phyloP scores from a whole-genome alignment of 2,113 vertebrate genomes.

The Gymnocephalus cernua region DNA sequence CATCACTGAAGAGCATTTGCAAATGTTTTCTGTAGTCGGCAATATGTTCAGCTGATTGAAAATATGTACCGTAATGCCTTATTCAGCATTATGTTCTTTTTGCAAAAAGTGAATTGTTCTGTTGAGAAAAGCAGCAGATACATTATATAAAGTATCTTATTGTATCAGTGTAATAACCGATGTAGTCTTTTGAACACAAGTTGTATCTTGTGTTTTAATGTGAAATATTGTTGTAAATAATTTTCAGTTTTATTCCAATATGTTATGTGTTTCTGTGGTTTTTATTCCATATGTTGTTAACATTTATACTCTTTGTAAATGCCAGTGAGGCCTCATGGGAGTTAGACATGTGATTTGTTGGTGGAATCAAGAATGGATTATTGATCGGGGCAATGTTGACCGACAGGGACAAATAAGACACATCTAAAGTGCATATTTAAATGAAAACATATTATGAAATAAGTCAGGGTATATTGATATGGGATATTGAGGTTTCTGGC shows the following conservation, averaged over 20 bases:
- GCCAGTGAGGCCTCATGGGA: conserved; percentile 10
- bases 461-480: conserved; percentile 12
- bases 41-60: conserved; percentile 35
- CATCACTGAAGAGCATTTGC: conserved; percentile 12
- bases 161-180: conserved; percentile 14
- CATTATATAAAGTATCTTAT: conserved; percentile 27
- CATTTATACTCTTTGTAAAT: conserved; percentile 9
- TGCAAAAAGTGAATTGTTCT: conserved; percentile 28
- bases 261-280: conserved; percentile 16
- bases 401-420: neutral
- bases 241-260: conserved; percentile 4
- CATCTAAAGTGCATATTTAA: conserved; percentile 14
- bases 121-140: conserved; percentile 6
- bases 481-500: neutral
- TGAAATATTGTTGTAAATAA: conserved; percentile 9
- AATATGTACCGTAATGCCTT: conserved; percentile 67
- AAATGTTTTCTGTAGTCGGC: conserved; percentile 22
- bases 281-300: conserved; percentile 17
- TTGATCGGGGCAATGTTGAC: neutral
- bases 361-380: neutral
- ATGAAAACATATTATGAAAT: conserved; percentile 29
- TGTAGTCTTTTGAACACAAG: conserved; percentile 25
- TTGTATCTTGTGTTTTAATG: conserved; percentile 32
- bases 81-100: conserved; percentile 47
- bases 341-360: conserved; percentile 10